A percentile compares a stretch with the other conserved stretches of the same genome.
Evolutionary conservation across 1,140 invertebrate genomes (phyloP).

Genomic region (Ceratina calcarata): DNA sequence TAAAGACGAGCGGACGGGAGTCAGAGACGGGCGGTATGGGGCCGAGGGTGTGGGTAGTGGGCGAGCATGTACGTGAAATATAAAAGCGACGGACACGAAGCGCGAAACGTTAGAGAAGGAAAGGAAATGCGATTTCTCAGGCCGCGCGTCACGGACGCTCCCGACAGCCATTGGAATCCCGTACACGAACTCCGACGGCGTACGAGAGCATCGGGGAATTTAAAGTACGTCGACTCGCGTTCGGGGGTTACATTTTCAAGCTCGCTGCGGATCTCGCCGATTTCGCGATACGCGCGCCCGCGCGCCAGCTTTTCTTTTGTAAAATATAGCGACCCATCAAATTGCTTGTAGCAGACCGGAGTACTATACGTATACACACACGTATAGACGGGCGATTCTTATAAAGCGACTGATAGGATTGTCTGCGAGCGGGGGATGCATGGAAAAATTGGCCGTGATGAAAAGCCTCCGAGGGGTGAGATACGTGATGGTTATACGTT

Average conservation of each 20-base stretch:
- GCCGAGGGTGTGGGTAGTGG: background rate
- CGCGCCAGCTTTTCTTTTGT: slow-evolving; percentile 44
- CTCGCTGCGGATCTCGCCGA: slow-evolving; percentile 52
- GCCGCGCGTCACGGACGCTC: background rate
- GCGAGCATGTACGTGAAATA: background rate
- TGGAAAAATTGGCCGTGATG: slow-evolving; percentile 9
- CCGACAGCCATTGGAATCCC: slow-evolving; percentile 33
- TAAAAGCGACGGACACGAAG: slow-evolving; percentile 18
- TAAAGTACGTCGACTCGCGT: slow-evolving; percentile 43
- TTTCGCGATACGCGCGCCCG: slow-evolving; percentile 58
- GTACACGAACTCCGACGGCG: slow-evolving; percentile 49
- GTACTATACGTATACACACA: background rate
- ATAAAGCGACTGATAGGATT: slow-evolving; percentile 16
- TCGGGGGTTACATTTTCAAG: slow-evolving; percentile 57
- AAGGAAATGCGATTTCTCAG: slow-evolving; percentile 40
- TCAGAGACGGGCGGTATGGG: background rate
- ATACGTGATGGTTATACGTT: background rate
- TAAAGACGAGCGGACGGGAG: background rate
- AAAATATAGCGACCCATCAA: slow-evolving; percentile 56
- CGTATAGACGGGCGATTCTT: slow-evolving; percentile 8
- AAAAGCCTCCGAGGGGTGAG: background rate
- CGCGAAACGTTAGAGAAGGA: slow-evolving; percentile 21
- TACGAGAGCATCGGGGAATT: slow-evolving; percentile 48
- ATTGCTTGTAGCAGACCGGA: slow-evolving; percentile 35
- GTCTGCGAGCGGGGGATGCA: slow-evolving; percentile 11